These are phyloP conservation scores for Ectropis crepuscularia DNA, from an alignment of 2,888 invertebrate genomes.

Conservation along the genomic window DNA sequence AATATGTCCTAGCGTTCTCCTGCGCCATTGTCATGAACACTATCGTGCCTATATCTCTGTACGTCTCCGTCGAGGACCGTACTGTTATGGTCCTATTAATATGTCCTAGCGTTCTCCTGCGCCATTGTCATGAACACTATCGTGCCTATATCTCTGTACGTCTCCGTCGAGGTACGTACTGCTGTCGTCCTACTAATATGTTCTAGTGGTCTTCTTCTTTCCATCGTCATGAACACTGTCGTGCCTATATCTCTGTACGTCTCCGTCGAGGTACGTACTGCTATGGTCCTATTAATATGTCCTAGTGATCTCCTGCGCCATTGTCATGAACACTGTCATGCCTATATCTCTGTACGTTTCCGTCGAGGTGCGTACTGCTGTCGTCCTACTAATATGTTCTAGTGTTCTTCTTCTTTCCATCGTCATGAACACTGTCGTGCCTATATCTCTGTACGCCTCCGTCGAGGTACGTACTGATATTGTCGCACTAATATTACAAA, in stretches of 20 bases:
- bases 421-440: no score
- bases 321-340: not conserved
- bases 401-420: no score
- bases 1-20: no score
- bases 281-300: no score
- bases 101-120: constrained; percentile 96
- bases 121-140: constrained; percentile 99
- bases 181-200: not conserved
- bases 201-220: no score
- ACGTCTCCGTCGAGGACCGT: not conserved
- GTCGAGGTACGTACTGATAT: not conserved
- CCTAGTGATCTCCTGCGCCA: not conserved
- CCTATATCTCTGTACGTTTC: not conserved
- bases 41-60: not conserved
- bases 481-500: no score
- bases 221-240: no score
- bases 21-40: no score
- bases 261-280: no score
- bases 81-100: no score
- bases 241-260: no score
- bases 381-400: no score
- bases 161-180: constrained; percentile 92
- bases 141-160: constrained; percentile 99
- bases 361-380: not conserved
- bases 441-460: not conserved